Conservation (phyloP, 2,797 vertebrate genomes). For the Characodon lateralis region DNA sequence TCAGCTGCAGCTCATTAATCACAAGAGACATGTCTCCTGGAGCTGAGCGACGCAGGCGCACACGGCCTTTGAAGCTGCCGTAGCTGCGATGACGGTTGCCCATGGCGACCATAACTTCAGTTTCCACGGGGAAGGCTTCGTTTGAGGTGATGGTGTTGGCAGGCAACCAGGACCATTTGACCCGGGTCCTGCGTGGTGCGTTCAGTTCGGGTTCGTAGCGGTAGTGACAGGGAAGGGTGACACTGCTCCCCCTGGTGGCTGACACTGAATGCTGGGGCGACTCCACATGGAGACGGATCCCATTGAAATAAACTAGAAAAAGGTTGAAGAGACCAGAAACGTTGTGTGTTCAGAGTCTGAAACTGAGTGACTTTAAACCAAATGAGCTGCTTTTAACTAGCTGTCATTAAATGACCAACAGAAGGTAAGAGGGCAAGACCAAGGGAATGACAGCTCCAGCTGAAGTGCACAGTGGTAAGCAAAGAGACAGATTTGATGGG, state of each 20-base stretch:
- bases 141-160: slow-evolving; percentile 58
- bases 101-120: slow-evolving; percentile 88
- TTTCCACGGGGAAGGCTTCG: slow-evolving; percentile 73
- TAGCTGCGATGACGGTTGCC: slow-evolving; percentile 85
- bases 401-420: not conserved
- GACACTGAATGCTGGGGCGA: slow-evolving; percentile 80
- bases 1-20: slow-evolving; percentile 81
- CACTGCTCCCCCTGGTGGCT: slow-evolving; percentile 82
- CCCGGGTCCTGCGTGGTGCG: slow-evolving; percentile 79
- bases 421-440: not conserved
- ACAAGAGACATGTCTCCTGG: slow-evolving; percentile 83
- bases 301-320: slow-evolving; percentile 78
- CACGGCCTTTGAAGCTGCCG: slow-evolving; percentile 85
- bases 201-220: slow-evolving; percentile 79
- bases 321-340: not conserved
- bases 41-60: slow-evolving; percentile 71
- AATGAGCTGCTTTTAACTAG: not conserved
- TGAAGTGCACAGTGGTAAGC: too few relatives aligned
- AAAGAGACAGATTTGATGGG: too few relatives aligned
- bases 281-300: slow-evolving; percentile 85
- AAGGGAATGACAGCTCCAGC: too few relatives aligned
- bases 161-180: slow-evolving; percentile 91
- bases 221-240: slow-evolving; percentile 88
- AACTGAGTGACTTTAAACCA: not conserved
- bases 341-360: not conserved